phyloP scores from a whole-genome alignment of 1,140 invertebrate genomes.

The Anadara kagoshimensis region DNA sequence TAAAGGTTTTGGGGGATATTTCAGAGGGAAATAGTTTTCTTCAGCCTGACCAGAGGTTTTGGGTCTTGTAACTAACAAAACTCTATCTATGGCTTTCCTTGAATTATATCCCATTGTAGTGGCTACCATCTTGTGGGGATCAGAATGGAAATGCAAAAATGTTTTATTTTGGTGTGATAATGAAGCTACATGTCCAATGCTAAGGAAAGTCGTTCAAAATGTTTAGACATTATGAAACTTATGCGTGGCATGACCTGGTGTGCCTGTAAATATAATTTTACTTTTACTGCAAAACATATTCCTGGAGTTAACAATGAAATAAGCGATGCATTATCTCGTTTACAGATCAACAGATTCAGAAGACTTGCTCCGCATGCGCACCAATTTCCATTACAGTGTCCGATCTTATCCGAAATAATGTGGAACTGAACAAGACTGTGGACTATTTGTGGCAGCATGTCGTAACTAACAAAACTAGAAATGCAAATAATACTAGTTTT shows the following conservation, averaged over 20 bases:
- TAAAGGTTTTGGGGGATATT: not conserved
- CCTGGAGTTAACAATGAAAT: slow-evolving; percentile 24
- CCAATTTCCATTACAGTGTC: not conserved
- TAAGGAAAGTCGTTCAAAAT: slow-evolving; percentile 24
- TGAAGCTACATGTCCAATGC: not conserved
- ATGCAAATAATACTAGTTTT: not conserved
- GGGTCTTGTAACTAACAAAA: not conserved
- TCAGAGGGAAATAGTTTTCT: not conserved
- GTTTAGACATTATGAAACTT: slow-evolving; percentile 24
- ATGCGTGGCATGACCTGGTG: slow-evolving; percentile 20
- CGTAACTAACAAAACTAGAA: slow-evolving; percentile 1
- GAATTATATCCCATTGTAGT: slow-evolving; percentile 24
- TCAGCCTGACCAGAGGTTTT: not conserved
- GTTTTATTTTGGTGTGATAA: slow-evolving; percentile 18
- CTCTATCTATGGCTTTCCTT: not conserved
- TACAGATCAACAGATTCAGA: slow-evolving; percentile 23
- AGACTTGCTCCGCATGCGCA: slow-evolving; percentile 10
- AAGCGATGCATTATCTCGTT: slow-evolving; percentile 33
- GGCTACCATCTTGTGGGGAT: slow-evolving; percentile 7
- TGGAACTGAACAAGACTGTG: not conserved
- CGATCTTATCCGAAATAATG: not conserved
- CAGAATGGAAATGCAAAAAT: not conserved
- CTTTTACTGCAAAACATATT: slow-evolving; percentile 23
- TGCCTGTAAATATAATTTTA: slow-evolving; percentile 20
- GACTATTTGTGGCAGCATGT: not conserved